Evolutionary conservation across 2,888 invertebrate genomes (phyloP), one percentile per base, ranked within the genome.

Genomic region (Notocelia uddmanniana): DNA sequence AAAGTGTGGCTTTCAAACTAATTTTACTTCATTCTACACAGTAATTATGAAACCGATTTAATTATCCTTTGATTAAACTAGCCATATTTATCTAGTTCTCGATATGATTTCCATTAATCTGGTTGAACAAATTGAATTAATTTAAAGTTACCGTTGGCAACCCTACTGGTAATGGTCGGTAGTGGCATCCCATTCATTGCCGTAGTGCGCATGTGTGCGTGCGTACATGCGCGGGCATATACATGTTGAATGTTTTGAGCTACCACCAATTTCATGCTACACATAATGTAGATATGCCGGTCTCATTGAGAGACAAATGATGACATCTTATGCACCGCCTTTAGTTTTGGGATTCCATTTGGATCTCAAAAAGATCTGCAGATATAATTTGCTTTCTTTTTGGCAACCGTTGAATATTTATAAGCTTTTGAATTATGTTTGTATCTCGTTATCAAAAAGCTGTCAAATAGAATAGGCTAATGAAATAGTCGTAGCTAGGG

Each of bases 151-250:
- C 18, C 11, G 72, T 74, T 76, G 88, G 81, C 83, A 90, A 75
- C 90, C 91, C 91, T 90, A 81, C 76, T 75, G 58, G 73, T 82
- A 84, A 84, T 84, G 81, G 83, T 80, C 83, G 76, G 85, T 84
- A 85, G 89, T 87, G 86, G 88, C 86, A 85, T 89, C 90, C 86
- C 90, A 91, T 91, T 91, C 90, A 90, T 89, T 84, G 84, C 75
- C 68, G 73, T 68, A 74, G 54, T 76, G 70, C 72, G 71, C 72
- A 63, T 72, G 71, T 72, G 74, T 75, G 73, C 55, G 59, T n/a
- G 41, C 5, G 45, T 45, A 45, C 82, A 84, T 84, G 76, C 78
- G 78, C 76, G 68, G 78, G 74, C 77, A 80, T 75, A 79, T 79
- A 82, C 79, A 73, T 74, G 76, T 76, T 68, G 76, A 78, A 79